phyloP scores from a whole-genome alignment of 2,797 vertebrate genomes.

The Rhabdomys pumilio region DNA sequence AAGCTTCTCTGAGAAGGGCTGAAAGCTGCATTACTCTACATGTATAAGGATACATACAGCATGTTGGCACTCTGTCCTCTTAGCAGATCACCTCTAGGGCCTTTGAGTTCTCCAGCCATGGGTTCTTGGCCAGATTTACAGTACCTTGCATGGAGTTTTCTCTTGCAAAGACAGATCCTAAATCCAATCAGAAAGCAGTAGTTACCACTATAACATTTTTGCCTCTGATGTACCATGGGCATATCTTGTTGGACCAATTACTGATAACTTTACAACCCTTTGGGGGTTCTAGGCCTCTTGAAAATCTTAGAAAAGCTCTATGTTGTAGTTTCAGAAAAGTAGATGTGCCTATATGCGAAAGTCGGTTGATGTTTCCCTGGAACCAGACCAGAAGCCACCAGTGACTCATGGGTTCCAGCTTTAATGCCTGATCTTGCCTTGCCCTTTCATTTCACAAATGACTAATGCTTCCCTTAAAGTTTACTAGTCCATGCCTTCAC shows the following conservation, averaged over 20 bases:
- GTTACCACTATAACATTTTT: not conserved
- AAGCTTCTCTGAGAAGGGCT: not conserved
- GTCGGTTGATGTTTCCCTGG: not conserved
- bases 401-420: not conserved
- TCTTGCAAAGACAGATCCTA: not conserved
- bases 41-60: too few species aligned
- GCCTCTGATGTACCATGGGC: not conserved
- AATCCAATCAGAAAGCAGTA: not conserved
- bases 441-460: not conserved
- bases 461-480: not conserved
- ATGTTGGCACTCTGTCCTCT: not conserved
- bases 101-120: not conserved
- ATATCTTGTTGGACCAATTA: not conserved
- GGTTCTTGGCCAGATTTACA: not conserved
- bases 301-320: conserved; percentile 29
- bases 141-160: not conserved
- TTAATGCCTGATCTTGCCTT: not conserved
- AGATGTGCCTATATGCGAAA: not conserved
- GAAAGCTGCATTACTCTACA: not conserved
- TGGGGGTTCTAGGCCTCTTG: conserved; percentile 34
- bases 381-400: not conserved
- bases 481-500: not conserved
- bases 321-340: conserved; percentile 11
- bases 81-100: not conserved
- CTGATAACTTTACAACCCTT: not conserved